Evolutionary conservation across 2,888 invertebrate species (phyloP).

Genomic region (Drosophila diplacantha): DNA sequence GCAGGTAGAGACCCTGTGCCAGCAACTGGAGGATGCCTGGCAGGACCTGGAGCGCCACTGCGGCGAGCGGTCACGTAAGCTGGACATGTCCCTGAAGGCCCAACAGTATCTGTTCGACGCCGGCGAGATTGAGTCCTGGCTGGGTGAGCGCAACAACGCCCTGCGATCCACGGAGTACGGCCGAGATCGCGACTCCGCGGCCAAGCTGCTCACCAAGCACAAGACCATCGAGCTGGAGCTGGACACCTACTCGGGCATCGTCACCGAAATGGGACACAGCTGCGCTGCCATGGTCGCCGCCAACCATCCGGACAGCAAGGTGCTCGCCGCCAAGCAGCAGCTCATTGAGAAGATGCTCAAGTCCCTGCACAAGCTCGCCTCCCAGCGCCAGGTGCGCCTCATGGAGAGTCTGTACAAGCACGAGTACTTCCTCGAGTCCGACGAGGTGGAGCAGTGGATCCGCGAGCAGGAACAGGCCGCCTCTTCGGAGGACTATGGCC

Average conservation of each 20-base stretch:
- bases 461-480: conserved; percentile 93
- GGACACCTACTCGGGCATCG: conserved; percentile 93
- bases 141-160: conserved; percentile 90
- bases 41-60: conserved; percentile 84
- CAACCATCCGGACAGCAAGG: conserved; percentile 90
- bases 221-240: conserved; percentile 94
- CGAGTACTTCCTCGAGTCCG: conserved; percentile 93
- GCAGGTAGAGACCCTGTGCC: conserved; percentile 87
- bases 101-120: conserved; percentile 96
- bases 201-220: conserved; percentile 95
- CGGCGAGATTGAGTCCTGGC: conserved; percentile 94
- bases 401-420: conserved; percentile 95
- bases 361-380: conserved; percentile 88
- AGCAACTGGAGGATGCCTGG: conserved; percentile 86
- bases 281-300: conserved; percentile 88
- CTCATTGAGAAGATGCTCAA: conserved; percentile 87
- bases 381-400: conserved; percentile 87
- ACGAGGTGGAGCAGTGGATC: conserved; percentile 94
- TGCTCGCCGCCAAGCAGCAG: conserved; percentile 87
- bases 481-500: conserved; percentile 94
- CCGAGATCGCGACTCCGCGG: conserved; percentile 92
- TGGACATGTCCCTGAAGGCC: conserved; percentile 91
- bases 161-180: conserved; percentile 91
- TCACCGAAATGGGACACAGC: conserved; percentile 94
- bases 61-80: conserved; percentile 84